phyloP scores from a whole-genome alignment of 2,888 invertebrate species.

The Cheilosia urbana region DNA sequence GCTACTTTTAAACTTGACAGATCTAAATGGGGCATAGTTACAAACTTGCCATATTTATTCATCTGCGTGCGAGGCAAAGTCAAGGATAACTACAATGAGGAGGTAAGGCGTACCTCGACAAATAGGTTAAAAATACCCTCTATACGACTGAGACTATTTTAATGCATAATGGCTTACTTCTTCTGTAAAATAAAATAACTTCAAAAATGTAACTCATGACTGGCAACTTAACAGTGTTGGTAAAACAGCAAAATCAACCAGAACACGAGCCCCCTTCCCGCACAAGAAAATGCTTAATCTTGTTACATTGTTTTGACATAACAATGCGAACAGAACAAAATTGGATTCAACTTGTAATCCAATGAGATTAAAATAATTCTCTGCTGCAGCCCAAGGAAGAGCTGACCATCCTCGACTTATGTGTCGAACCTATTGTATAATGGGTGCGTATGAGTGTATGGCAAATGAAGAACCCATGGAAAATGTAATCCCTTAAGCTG shows the following conservation, averaged over 20 bases:
- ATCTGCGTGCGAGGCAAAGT: no score
- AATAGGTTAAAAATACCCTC: no score
- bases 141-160: no score
- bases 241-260: conserved; percentile 24
- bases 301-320: conserved; percentile 62
- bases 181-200: no score
- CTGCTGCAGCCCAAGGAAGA: neutral
- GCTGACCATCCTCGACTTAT: conserved; percentile 37
- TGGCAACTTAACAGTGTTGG: conserved; percentile 9
- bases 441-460: neutral
- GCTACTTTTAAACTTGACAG: no score
- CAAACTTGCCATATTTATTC: no score
- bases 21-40: no score
- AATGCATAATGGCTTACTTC: no score
- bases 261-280: neutral
- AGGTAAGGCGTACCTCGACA: no score
- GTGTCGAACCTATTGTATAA: neutral
- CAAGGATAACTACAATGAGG: no score
- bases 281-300: conserved; percentile 26
- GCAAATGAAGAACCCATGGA: conserved; percentile 49
- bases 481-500: conserved; percentile 70
- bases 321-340: conserved; percentile 53
- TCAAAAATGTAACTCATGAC: neutral
- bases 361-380: conserved; percentile 47
- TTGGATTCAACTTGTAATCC: conserved; percentile 69